These are phyloP conservation scores for Porites lobata DNA, from an alignment of 92 coral and sea anemone genomes.

Conservation along the genomic window DNA sequence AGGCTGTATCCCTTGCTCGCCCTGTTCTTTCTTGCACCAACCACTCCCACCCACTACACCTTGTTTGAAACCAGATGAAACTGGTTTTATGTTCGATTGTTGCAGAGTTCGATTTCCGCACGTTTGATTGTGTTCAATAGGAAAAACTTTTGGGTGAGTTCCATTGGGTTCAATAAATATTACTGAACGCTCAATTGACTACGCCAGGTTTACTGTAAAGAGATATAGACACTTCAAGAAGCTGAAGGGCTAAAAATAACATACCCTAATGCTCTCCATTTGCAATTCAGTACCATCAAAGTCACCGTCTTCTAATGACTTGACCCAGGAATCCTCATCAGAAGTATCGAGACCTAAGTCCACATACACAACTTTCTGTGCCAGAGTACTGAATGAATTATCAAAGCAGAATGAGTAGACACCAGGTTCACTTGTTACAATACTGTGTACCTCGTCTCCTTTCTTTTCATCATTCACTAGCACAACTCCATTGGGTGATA, in stretches of 20 bases:
- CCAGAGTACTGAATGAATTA: slow-evolving; percentile 83
- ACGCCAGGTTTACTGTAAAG: too few species aligned
- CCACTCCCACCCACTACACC: too few species aligned
- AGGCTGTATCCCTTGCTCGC: too few species aligned
- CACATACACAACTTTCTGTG: slow-evolving; percentile 75
- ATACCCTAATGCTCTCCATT: slow-evolving; percentile 64
- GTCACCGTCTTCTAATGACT: slow-evolving; percentile 47
- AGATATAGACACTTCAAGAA: too few species aligned
- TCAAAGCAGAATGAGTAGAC: slow-evolving; percentile 86
- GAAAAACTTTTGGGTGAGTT: too few species aligned
- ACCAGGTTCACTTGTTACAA: slow-evolving; percentile 68
- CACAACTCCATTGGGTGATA: slow-evolving; percentile 68
- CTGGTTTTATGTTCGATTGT: too few species aligned
- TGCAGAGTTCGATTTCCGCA: too few species aligned
- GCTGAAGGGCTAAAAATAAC: neutral
- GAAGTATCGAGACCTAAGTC: slow-evolving; percentile 77
- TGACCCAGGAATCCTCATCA: slow-evolving; percentile 59
- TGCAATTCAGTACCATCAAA: slow-evolving; percentile 54
- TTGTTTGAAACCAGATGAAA: too few species aligned
- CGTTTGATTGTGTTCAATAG: too few species aligned
- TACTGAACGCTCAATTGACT: too few species aligned
- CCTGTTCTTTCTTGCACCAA: too few species aligned
- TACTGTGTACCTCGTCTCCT: slow-evolving; percentile 78
- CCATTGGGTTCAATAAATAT: too few species aligned
- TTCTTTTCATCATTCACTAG: slow-evolving; percentile 66